Base-by-base conservation (phyloP, 64 coral and sea anemone species). In the Pachyseris speciosa region DNA sequence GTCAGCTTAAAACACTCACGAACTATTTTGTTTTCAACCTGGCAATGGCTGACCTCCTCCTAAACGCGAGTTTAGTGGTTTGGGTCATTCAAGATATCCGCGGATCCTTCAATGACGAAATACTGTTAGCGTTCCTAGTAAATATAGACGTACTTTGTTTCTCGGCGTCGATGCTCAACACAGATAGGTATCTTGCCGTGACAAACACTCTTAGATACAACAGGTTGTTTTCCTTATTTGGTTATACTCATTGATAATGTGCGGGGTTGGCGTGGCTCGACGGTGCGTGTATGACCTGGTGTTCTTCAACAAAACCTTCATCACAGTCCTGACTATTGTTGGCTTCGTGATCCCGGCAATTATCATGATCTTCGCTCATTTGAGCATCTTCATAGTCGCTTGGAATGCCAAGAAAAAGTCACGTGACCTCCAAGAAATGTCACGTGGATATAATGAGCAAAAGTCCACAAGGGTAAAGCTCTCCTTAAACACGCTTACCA, bases 11-110 rank as follows among this genome's bases (percentile, higher is more conserved):
- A 67, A 87, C 89, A 7, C 52, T 92, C 10, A 92, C 94, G 3
- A 96, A 96, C 41, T 96, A 96, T 30, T 79, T 96, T 2, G 80
- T 96, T 8, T 17, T 96, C 8, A 96, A 96, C 30, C 37, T 96
- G 4, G 89, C 94, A 27, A 57, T 87, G 9, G 84, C 89, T 15
- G 94, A 96, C 38, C 65, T 96, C 9, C 32, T 96, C 6, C 50
- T 92, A 36, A 67, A 81, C 19, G 15, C 78, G 0, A 60, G 50
- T 5, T 37, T 92, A 11, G 81, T 58, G 0, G 43, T 40, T 9
- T 96, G 94, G 94, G 42, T 92, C 13, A 50, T 88, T 1, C 47
- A 33, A 25, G 28, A 65, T 65, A 8, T 63, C 20, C 41, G 59
- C 24, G 63, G 71, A 39, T 27, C 29, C 17, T 42, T 45, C 33